Conservation (phyloP, 2,797 vertebrate genomes). For the Eleutherodactylus coqui region DNA sequence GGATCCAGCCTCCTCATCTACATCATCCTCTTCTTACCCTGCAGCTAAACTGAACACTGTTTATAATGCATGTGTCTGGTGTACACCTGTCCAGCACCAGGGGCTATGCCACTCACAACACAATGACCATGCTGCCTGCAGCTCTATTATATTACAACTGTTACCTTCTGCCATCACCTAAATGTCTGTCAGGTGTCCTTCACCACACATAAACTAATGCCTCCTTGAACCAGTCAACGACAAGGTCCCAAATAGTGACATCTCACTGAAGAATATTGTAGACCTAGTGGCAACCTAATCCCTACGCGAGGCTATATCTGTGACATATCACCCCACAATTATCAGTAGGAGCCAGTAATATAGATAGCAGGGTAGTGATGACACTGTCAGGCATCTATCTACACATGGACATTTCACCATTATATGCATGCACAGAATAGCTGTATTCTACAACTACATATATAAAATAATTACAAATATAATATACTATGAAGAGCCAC, state of each 20-base stretch:
- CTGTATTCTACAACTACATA: background rate
- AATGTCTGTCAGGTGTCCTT: background rate
- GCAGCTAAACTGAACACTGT: conserved; percentile 13
- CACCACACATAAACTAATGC: background rate
- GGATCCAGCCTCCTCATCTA: conserved; percentile 4
- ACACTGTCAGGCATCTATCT: background rate
- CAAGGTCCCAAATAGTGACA: background rate
- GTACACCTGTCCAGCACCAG: conserved; percentile 36
- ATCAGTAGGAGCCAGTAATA: background rate
- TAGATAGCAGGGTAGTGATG: background rate
- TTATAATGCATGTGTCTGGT: background rate
- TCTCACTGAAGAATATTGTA: background rate
- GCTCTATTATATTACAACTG: background rate
- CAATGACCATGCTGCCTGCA: background rate
- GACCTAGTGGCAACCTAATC: background rate
- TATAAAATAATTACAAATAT: background rate
- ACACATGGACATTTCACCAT: background rate
- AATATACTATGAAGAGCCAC: too few relatives aligned
- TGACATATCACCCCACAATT: background rate
- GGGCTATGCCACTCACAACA: conserved; percentile 19
- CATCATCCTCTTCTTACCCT: background rate
- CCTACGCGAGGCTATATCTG: background rate
- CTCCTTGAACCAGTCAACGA: background rate
- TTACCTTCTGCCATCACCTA: background rate
- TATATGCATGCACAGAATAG: background rate